Percentiles rank a stretch among this genome's conserved stretches.
Conservation (phyloP, 2,113 vertebrate species). For the Todiramphus saurophagus region DNA sequence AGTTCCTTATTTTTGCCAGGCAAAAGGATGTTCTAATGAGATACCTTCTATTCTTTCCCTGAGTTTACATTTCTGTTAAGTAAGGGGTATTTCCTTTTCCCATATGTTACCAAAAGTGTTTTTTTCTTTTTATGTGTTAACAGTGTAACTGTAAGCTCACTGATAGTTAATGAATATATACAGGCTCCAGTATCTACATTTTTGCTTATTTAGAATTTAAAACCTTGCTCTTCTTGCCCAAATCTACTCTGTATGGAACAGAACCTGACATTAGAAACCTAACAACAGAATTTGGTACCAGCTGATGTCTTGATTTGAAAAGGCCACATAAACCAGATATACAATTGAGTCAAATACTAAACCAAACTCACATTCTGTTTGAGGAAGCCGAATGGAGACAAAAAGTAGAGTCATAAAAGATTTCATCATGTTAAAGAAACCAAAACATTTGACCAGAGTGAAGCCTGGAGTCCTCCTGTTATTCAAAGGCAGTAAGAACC, state of each 20-base stretch:
- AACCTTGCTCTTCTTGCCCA: not conserved
- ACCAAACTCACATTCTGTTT: not conserved
- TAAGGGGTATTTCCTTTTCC: not conserved
- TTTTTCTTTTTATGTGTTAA: not conserved
- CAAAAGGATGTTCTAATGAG: not conserved
- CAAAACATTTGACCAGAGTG: not conserved
- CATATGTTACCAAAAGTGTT: not conserved
- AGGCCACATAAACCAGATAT: not conserved
- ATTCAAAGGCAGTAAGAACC: not conserved
- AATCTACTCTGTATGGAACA: not conserved
- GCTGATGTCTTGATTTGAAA: not conserved
- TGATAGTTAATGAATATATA: not conserved
- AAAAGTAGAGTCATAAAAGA: not conserved
- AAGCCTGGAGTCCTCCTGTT: not conserved
- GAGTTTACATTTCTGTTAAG: not conserved
- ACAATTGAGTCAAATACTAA: not conserved
- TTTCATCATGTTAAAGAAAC: not conserved
- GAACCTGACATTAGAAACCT: not conserved
- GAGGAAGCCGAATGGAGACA: not conserved
- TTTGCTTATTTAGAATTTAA: not conserved
- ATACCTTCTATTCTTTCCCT: not conserved
- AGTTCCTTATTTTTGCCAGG: slow-evolving; percentile 12
- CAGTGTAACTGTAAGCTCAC: not conserved
- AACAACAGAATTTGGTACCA: not conserved
- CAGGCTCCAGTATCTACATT: not conserved